Conservation (phyloP, 2,113 vertebrate genomes). For the Probosciger aterrimus region DNA sequence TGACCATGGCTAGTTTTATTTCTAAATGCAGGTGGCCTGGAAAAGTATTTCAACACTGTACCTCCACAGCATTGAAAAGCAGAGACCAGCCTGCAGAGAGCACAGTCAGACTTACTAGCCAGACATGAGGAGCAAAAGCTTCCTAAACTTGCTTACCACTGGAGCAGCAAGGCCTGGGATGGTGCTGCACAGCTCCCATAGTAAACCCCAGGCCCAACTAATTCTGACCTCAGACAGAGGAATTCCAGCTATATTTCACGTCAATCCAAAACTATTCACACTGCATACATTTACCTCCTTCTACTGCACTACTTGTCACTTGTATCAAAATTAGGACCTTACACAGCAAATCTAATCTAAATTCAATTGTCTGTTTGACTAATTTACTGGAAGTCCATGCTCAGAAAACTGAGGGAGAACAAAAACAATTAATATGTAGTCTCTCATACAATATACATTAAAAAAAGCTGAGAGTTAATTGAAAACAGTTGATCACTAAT, state of each 20-base stretch:
- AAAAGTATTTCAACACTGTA: background rate
- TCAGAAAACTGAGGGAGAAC: slow-evolving; percentile 54
- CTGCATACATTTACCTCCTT: background rate
- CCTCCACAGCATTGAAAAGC: background rate
- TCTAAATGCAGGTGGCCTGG: background rate
- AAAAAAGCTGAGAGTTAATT: slow-evolving; percentile 54
- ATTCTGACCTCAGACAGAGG: background rate
- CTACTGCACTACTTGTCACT: background rate
- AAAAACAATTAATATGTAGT: slow-evolving; percentile 54
- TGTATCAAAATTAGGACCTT: background rate
- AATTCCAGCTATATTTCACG: background rate
- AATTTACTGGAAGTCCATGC: slow-evolving; percentile 47
- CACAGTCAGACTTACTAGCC: background rate
- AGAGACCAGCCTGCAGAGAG: background rate
- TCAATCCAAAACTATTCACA: background rate
- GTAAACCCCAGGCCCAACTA: background rate
- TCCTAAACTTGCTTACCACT: background rate
- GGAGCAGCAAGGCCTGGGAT: background rate
- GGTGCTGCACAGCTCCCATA: background rate
- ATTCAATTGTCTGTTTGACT: slow-evolving; percentile 32
- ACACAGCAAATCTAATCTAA: background rate
- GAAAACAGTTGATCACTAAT: slow-evolving; percentile 54
- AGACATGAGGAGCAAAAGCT: background rate
- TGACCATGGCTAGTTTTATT: background rate
- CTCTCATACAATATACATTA: slow-evolving; percentile 49